Evolutionary conservation across 2,797 vertebrate species (phyloP), one percentile per base, ranked within the genome.

Genomic region (Poeciliopsis paucimaculata): DNA sequence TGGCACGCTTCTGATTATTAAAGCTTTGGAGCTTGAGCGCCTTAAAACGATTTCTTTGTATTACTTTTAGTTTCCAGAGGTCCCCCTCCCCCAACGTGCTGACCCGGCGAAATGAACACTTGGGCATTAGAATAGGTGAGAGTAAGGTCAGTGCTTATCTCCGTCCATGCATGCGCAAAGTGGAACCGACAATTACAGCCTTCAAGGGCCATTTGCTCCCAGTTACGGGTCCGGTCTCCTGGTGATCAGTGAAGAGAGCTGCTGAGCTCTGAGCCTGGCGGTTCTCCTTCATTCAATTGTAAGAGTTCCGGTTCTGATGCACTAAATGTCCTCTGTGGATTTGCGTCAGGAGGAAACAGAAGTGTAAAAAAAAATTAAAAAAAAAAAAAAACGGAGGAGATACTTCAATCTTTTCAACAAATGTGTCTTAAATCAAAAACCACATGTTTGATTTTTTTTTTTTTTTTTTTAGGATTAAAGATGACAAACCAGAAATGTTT

Each of bases 121-220:
- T 20, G 11, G 77, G 78, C 77, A 85, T 91, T 89, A 87, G 83
- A 80, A 55, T 1, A 83, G 90, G 86, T 89, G 87, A 93, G 88
- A 81, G 73, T 77, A 77, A 91, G 88, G 87, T 91, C 83, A 85
- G 64, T 39, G 73, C 76, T 55, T 87, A 78, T 86, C 81, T 90
- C 77, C 77, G 75, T 84, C 88, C 49, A 39, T 71, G 82, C 23
- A n/a, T 76, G 81, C 78, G 74, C 84, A 80, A 79, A 90, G 73
- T 83, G 75, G 66, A 82, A 49, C 76, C 1, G 31, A 77, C 84
- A 88, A 84, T 92, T 79, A 90, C 15, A 75, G 84, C 84, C 73
- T 73, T 74, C 84, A 81, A 78, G 80, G 82, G 83, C 89, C 84
- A 85, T 87, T 89, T 89, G n/a, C 82, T 82, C 70, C 77, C 77